Percentiles rank a stretch among this genome's conserved stretches.
These are phyloP conservation scores for Axis porcinus DNA, from an alignment of 2,113 vertebrate species.

Conservation along the genomic window DNA sequence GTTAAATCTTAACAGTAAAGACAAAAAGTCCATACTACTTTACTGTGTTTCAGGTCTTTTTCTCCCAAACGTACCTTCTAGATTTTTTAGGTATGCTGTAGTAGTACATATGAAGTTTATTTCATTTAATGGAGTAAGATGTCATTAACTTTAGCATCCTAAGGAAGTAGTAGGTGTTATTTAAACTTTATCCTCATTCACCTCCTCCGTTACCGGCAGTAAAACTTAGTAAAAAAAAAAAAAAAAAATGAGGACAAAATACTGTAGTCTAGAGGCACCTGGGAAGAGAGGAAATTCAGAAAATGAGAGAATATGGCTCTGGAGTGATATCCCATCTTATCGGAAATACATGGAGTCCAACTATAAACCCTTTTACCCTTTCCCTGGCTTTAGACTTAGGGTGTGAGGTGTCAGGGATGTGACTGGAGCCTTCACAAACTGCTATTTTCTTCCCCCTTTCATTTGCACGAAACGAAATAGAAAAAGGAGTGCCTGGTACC, in stretches of 20 bases:
- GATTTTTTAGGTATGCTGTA: neutral
- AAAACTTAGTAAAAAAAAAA: neutral
- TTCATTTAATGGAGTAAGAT: neutral
- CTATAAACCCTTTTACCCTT: neutral
- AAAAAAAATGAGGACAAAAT: neutral
- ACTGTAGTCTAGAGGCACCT: neutral
- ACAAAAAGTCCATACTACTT: neutral
- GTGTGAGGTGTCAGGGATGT: neutral
- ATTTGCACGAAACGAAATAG: neutral
- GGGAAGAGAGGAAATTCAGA: neutral
- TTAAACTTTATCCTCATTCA: neutral
- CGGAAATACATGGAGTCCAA: neutral
- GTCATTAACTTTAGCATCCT: neutral
- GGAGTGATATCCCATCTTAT: neutral
- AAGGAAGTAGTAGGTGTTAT: neutral
- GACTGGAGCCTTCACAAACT: neutral
- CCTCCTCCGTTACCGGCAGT: neutral
- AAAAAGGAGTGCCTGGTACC: conserved; percentile 59
- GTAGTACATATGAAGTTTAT: neutral
- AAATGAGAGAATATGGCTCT: neutral
- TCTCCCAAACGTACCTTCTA: neutral
- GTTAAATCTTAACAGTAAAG: conserved; percentile 7
- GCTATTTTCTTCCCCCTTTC: neutral
- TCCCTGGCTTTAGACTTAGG: neutral
- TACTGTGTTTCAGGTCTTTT: neutral